phyloP scores from a whole-genome alignment of 2,113 vertebrate species.

The Thomomys bottae region DNA sequence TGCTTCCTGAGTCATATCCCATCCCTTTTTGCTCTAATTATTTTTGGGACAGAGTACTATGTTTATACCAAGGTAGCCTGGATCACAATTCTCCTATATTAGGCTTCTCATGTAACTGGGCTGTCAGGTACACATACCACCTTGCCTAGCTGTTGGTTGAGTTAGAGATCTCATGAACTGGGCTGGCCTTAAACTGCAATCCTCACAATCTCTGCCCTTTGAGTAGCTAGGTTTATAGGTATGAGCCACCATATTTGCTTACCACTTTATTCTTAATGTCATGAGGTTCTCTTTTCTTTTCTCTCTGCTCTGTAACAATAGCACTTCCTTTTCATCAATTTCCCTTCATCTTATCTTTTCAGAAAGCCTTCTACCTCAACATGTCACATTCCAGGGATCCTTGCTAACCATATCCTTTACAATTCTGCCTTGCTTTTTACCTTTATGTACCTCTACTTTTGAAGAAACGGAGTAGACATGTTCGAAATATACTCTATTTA shows the following conservation, averaged over 20 bases:
- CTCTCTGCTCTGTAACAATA: not conserved
- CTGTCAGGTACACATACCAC: too few relatives aligned
- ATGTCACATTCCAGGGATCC: not conserved
- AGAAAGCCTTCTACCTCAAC: constrained; percentile 3
- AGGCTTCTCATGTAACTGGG: too few relatives aligned
- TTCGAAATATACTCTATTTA: not conserved
- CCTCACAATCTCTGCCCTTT: not conserved
- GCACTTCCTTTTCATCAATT: not conserved
- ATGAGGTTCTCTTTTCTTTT: not conserved
- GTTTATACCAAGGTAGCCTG: too few relatives aligned
- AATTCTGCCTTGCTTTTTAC: not conserved
- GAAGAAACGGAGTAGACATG: not conserved
- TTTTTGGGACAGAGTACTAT: too few relatives aligned
- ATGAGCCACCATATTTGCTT: too few relatives aligned
- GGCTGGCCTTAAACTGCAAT: too few relatives aligned
- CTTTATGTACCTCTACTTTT: not conserved
- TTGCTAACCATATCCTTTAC: not conserved
- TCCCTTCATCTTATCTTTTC: not conserved
- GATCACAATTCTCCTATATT: too few relatives aligned
- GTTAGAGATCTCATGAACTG: too few relatives aligned
- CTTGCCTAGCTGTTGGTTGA: too few relatives aligned
- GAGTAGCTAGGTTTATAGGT: not conserved
- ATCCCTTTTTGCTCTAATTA: too few relatives aligned
- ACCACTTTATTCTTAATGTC: not conserved
- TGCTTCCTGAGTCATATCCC: too few relatives aligned